Evolutionary conservation across 1,140 invertebrate genomes (phyloP), one percentile per base, ranked within the genome.

Genomic region (Drosophila fuyamai): DNA sequence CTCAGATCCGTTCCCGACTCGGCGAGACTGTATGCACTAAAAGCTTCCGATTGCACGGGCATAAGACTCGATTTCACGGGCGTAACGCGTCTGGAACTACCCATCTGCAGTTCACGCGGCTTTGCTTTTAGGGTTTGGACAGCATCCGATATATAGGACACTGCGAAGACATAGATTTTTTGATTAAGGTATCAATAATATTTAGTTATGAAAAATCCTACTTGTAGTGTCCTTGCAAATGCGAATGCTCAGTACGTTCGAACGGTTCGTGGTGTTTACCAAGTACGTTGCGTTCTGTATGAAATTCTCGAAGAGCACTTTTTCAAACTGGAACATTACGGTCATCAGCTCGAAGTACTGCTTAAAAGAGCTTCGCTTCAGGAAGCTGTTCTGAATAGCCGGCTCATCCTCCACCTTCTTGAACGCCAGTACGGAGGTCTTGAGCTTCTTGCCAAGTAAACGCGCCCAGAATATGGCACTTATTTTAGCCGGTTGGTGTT

Each of bases 391-490:
- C 79, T 96, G 95, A 53, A 98, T 92, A 12, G 86, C 88, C 29
- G 88, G 90, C 65, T 90, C 81, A 76, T 98, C 95, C 40, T 95
- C 94, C 2, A 97, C 93, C 60, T 94, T 94, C 86, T 96, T 94
- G 81, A 98, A 97, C 43, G 94, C 95, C 66, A 97, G 93, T 29
- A 97, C 95, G 0, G 97, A 95, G 55, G 94, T 94, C 91, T 97
- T 97, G 14, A 98, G 93, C 59, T 95, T 95, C 71, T 96, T 94
- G 76, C 97, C 97, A 12, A 98, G 92, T 44, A 95, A 94, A 36
- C 96, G 94, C 5, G 95, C 95, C 97, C 97, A 98, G 85, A 94
- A 96, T 53, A 98, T 97, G 13, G 96, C 94, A 16, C 97, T 97
- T 18, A 96, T 95, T 14, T 95, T 93, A 0, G 95, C 95, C 0